Evolutionary conservation across 2,113 vertebrate species (phyloP).

Genomic region (Epinephelus fuscoguttatus): DNA sequence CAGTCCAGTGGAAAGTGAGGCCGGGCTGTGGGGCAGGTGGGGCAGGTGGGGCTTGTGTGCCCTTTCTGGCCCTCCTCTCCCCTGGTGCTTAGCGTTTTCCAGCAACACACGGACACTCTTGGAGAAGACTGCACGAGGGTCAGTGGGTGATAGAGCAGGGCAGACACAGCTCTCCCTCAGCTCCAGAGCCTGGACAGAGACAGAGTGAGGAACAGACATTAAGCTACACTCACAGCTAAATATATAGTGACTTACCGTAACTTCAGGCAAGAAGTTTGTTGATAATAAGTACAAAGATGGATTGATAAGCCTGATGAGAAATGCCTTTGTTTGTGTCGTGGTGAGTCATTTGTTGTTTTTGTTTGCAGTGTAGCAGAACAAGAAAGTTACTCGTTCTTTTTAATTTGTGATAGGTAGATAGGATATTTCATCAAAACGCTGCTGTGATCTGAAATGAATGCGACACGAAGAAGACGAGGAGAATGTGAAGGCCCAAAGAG

Average conservation of each 20-base stretch:
- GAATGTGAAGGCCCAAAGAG: background rate
- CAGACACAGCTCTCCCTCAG: constrained; percentile 91
- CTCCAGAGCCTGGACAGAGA: constrained; percentile 90
- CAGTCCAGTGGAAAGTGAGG: background rate
- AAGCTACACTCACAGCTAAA: background rate
- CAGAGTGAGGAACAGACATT: background rate
- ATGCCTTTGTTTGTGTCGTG: background rate
- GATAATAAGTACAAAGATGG: background rate
- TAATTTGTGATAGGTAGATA: constrained; percentile 6
- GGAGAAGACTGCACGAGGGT: constrained; percentile 90
- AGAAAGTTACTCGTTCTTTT: background rate
- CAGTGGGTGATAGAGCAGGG: constrained; percentile 88
- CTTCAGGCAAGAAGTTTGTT: background rate
- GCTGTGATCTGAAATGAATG: constrained; percentile 8
- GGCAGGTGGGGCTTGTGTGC: background rate
- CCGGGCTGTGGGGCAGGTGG: constrained; percentile 6
- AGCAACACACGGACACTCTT: constrained; percentile 84
- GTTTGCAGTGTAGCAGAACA: constrained; percentile 1
- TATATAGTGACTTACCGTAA: background rate
- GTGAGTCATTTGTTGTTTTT: constrained; percentile 4
- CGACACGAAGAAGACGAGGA: background rate
- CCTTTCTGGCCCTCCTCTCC: constrained; percentile 11
- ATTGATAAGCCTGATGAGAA: background rate
- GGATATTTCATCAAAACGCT: background rate
- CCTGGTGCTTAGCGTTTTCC: constrained; percentile 71